Percentiles rank a stretch among this genome's conserved stretches.
Conservation (phyloP, 2,888 invertebrate species). For the Leptopterna dolabrata region DNA sequence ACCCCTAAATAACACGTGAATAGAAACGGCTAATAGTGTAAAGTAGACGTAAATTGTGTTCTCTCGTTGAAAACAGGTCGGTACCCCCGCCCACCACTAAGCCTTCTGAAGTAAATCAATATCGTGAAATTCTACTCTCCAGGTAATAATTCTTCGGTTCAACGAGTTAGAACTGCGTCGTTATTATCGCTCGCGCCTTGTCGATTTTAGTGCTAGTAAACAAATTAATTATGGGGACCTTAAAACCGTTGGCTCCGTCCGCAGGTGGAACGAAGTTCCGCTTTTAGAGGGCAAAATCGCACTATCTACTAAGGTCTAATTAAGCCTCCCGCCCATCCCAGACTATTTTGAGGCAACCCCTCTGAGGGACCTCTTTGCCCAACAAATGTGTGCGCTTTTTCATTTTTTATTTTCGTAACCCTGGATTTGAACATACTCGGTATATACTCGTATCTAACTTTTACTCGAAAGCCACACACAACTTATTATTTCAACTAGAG, state of each 20-base stretch:
- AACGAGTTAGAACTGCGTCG: background rate
- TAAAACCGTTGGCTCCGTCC: background rate
- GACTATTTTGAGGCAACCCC: no score
- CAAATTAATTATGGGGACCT: background rate
- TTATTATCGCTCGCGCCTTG: background rate
- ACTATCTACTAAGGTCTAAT: background rate
- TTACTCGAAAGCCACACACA: no score
- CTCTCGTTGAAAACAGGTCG: background rate
- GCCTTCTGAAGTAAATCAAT: background rate
- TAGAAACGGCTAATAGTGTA: no score
- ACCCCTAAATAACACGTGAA: no score
- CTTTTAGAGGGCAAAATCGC: background rate
- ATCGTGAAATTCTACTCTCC: background rate
- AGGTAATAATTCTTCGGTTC: background rate
- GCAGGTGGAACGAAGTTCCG: background rate
- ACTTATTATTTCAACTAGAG: no score
- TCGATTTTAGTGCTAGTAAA: background rate
- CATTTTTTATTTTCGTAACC: no score
- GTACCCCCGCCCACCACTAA: background rate
- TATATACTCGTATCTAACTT: no score
- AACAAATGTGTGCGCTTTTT: no score
- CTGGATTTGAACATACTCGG: no score
- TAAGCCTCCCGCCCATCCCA: no score
- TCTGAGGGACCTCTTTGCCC: no score
- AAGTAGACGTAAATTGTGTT: background rate